Conservation (phyloP, 1,140 invertebrate species). For the Drosophila mauritiana region DNA sequence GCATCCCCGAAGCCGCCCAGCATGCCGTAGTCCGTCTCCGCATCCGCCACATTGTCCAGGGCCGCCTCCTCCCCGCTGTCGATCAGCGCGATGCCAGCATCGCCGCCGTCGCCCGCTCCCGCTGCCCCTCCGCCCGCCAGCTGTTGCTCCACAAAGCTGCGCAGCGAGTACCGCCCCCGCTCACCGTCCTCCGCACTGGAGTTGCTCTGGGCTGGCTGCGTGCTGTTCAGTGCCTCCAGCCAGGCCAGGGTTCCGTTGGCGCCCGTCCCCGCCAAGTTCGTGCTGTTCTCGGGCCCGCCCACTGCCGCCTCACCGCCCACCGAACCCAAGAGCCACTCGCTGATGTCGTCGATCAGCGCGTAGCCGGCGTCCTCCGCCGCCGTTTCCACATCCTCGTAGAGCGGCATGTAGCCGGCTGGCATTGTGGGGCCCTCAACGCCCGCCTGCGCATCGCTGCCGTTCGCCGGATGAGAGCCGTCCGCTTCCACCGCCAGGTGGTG, state of each 20-base stretch:
- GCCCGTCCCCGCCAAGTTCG: constrained; percentile 1
- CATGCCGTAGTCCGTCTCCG: constrained; percentile 70
- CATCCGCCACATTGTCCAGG: constrained; percentile 62
- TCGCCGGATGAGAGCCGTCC: constrained; percentile 3
- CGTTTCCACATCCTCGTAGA: constrained; percentile 65
- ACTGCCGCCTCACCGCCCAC: constrained; percentile 20
- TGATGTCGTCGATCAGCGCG: constrained; percentile 72
- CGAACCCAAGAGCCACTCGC: constrained; percentile 66
- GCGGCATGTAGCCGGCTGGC: constrained; percentile 50
- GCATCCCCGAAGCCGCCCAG: constrained; percentile 62
- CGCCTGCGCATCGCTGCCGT: not conserved
- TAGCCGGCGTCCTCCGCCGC: constrained; percentile 63
- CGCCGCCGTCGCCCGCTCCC: constrained; percentile 4
- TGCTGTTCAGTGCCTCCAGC: constrained; percentile 57
- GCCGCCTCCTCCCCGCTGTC: constrained; percentile 79
- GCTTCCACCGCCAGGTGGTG: constrained; percentile 37
- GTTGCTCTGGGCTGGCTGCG: constrained; percentile 28
- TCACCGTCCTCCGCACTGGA: not conserved
- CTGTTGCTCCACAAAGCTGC: constrained; percentile 70
- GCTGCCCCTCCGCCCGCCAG: constrained; percentile 23
- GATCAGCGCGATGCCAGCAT: constrained; percentile 72
- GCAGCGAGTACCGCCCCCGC: constrained; percentile 47
- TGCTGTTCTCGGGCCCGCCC: constrained; percentile 23
- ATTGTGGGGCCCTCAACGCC: constrained; percentile 42
- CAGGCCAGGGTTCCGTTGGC: constrained; percentile 64